Evolutionary conservation across 2,888 invertebrate species (phyloP).

Genomic region (Coronaproctus castanopsis): DNA sequence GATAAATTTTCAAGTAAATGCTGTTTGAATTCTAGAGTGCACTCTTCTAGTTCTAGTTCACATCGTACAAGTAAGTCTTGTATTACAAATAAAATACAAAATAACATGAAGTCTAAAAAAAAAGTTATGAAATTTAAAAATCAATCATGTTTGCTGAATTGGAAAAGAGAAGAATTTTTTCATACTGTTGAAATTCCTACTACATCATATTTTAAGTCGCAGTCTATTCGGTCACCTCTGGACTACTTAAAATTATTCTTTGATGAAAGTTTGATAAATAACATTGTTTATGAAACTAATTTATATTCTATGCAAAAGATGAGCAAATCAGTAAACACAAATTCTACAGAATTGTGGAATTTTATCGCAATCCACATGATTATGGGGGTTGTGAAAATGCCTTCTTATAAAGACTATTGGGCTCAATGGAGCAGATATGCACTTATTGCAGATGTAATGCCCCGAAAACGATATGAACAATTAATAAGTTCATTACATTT

Average conservation of each 20-base stretch:
- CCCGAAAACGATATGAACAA: conserved; percentile 3
- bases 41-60: too few relatives aligned
- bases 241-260: conserved; percentile 11
- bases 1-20: too few relatives aligned
- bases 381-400: conserved; percentile 11
- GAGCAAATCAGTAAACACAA: conserved; percentile 2
- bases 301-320: conserved; percentile 9
- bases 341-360: conserved; percentile 3
- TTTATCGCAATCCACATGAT: conserved; percentile 13
- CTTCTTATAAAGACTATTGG: conserved; percentile 14
- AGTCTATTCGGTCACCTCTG: conserved; percentile 4
- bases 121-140: too few relatives aligned
- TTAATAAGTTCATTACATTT: conserved; percentile 3
- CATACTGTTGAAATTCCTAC: background rate
- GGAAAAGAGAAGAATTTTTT: background rate
- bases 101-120: too few relatives aligned
- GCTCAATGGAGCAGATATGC: background rate
- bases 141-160: too few relatives aligned
- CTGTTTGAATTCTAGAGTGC: too few relatives aligned
- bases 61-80: too few relatives aligned
- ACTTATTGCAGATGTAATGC: conserved; percentile 7
- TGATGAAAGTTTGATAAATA: conserved; percentile 7
- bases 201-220: background rate
- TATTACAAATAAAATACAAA: too few relatives aligned
- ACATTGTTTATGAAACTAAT: conserved; percentile 13